phyloP scores from a whole-genome alignment of 2,888 invertebrate species.

The Morpho helenor region DNA sequence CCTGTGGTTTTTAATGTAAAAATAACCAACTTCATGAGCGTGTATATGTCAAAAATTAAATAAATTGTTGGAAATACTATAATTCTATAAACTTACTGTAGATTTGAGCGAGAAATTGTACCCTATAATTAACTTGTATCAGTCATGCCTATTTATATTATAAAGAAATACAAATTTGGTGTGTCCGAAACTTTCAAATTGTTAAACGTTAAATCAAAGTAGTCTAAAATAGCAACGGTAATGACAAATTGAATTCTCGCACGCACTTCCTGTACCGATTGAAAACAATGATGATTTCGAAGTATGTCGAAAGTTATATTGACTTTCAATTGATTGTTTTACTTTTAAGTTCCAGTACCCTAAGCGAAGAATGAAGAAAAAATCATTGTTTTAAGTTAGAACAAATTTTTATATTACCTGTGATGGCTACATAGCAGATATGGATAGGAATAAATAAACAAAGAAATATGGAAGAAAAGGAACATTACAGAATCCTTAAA shows the following conservation, averaged over 20 bases:
- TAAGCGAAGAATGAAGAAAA: too few species aligned
- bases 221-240: slow-evolving; percentile 17
- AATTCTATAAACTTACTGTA: too few species aligned
- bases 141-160: neutral
- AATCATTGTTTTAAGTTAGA: too few species aligned
- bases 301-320: slow-evolving; percentile 4
- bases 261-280: slow-evolving; percentile 66
- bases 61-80: too few species aligned
- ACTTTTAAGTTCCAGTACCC: neutral
- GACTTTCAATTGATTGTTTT: neutral
- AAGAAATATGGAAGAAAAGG: too few species aligned
- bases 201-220: slow-evolving; percentile 13
- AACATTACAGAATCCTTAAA: too few species aligned
- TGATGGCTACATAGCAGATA: too few species aligned
- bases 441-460: too few species aligned
- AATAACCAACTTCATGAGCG: too few species aligned
- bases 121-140: neutral
- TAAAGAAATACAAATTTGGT: slow-evolving; percentile 11
- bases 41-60: too few species aligned
- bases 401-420: too few species aligned
- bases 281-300: slow-evolving; percentile 41
- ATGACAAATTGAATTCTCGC: slow-evolving; percentile 58
- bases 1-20: too few species aligned
- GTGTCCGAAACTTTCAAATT: slow-evolving; percentile 19
- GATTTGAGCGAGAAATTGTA: neutral